A percentile compares a stretch with the other conserved stretches of the same genome.
These are phyloP conservation scores for Drosophila leonis DNA, from an alignment of 2,888 invertebrate species.

Conservation along the genomic window DNA sequence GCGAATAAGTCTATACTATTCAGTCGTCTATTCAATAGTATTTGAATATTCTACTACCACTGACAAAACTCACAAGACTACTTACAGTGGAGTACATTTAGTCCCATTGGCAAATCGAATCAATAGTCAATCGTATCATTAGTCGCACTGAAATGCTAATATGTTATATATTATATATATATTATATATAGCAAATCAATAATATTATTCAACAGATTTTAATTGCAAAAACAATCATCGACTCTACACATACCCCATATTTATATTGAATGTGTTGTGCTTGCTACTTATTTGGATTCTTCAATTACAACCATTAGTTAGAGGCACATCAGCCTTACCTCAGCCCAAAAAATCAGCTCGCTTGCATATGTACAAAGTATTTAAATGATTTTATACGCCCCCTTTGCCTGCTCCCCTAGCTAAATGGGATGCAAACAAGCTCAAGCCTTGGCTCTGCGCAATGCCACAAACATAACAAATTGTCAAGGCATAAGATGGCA, in stretches of 20 bases:
- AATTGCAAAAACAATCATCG: neutral
- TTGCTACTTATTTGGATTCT: no score
- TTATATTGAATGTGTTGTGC: neutral
- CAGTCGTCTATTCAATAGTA: neutral
- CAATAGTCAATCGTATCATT: neutral
- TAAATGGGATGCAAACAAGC: slow-evolving; percentile 49
- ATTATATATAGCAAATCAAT: neutral
- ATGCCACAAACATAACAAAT: slow-evolving; percentile 66
- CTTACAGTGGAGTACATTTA: neutral
- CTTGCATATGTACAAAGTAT: slow-evolving; percentile 9
- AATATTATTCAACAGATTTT: neutral
- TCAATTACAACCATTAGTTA: neutral
- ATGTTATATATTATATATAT: neutral
- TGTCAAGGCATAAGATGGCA: slow-evolving; percentile 78
- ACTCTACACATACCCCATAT: neutral
- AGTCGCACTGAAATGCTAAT: no score
- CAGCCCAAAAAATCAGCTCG: neutral
- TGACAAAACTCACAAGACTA: neutral
- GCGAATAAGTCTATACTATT: neutral
- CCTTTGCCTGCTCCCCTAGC: neutral
- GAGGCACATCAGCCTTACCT: neutral
- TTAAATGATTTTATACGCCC: slow-evolving; percentile 28
- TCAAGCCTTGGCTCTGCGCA: slow-evolving; percentile 48
- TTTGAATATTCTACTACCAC: neutral
- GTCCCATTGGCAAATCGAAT: neutral